Evolutionary conservation across 1,140 invertebrate genomes (phyloP).

Genomic region (Thaumetopoea pityocampa): DNA sequence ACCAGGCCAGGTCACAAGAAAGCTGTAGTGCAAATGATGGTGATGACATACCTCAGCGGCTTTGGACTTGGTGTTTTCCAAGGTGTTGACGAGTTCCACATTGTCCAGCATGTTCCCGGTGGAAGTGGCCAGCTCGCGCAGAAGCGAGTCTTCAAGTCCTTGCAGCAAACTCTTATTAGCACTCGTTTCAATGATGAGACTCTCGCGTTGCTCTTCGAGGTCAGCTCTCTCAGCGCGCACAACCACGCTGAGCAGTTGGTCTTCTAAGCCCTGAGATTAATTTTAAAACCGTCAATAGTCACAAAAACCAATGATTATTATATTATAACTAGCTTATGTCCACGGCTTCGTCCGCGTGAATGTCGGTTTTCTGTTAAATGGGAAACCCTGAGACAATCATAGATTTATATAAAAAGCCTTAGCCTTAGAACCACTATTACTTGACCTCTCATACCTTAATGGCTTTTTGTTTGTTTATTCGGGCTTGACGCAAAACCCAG

Average conservation of each 20-base stretch:
- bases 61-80: slow-evolving; percentile 93
- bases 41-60: slow-evolving; percentile 81
- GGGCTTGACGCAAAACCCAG: no score
- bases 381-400: no score
- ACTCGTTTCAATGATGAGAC: slow-evolving; percentile 89
- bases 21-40: no score
- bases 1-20: no score
- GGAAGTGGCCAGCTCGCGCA: slow-evolving; percentile 88
- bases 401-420: no score
- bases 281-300: background rate
- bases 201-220: slow-evolving; percentile 90
- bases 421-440: no score
- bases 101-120: slow-evolving; percentile 95
- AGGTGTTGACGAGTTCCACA: slow-evolving; percentile 86
- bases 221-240: slow-evolving; percentile 89
- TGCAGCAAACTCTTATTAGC: slow-evolving; percentile 89
- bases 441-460: no score
- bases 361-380: no score
- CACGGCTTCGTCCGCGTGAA: no score
- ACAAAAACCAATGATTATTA: background rate
- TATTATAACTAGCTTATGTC: no score
- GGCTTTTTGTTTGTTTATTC: no score
- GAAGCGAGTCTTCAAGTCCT: slow-evolving; percentile 87
- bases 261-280: slow-evolving; percentile 92
- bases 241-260: slow-evolving; percentile 91